Evolutionary conservation across 2,113 vertebrate genomes (phyloP), one percentile per base, ranked within the genome.

Genomic region (Etheostoma spectabile): DNA sequence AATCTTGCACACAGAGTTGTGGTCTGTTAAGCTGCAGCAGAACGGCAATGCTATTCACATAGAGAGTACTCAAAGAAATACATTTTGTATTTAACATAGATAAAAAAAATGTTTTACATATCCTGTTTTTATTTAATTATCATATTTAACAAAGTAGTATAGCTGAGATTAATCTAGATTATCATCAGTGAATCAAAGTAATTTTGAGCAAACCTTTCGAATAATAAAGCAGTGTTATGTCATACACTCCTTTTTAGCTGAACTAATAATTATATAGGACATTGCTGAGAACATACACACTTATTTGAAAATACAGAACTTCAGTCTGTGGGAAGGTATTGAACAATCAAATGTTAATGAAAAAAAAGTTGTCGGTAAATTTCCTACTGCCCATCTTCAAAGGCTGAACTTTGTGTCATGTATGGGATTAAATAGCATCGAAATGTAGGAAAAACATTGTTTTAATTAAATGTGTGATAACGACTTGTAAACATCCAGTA

Each of bases 11-110:
- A 51, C 19, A 12, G 42, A 52, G 42, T 48, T 22, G 45, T 18
- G 48, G 52, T 82, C 19, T 49, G 38, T 79, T 48, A 30, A 51
- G 13, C 63, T 74, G 35, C 24, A 68, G 77, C 46, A 67, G 67
- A 67, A 48, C 46, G 16, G 18, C 21, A 15, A 30, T 57, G 42
- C 46, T 52, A 18, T 38, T 79, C 53, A 66, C 48, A 51, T 46
- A 67, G 22, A 72, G 14, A 52, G 33, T 11, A 22, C 1, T n/a
- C 33, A 55, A 42, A 14, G 0, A 30, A 49, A 14, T 4, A 42
- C 38, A 11, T 62, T 46, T 67, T 57, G 22, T 51, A 59, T 71
- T 60, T 6, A 14, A 38, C 52, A 60, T 24, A 10, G 22, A 64
- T 46, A 48, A 35, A 35, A 35, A 60, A 38, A 7, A 1, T 14